Conservation (phyloP, 1,140 invertebrate species). For the Cotesia chilonis region DNA sequence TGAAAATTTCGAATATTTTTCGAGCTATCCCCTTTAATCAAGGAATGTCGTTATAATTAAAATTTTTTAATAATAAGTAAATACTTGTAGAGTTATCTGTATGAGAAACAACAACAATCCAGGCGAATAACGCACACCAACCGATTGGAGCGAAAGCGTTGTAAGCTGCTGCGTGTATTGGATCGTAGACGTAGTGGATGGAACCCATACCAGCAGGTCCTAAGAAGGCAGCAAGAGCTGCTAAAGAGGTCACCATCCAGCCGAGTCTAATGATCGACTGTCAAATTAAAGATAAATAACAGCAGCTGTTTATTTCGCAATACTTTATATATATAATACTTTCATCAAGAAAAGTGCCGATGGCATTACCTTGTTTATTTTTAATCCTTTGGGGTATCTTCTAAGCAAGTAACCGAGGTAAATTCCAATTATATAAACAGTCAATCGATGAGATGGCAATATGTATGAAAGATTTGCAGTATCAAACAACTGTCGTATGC, state of each 20-base stretch:
- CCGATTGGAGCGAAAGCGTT: constrained; percentile 77
- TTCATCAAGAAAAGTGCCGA: constrained; percentile 9
- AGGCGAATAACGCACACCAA: constrained; percentile 75
- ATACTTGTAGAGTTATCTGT: constrained; percentile 67
- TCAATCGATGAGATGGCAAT: constrained; percentile 73
- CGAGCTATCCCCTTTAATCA: too few species aligned
- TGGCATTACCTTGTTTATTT: constrained; percentile 57
- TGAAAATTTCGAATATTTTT: too few species aligned
- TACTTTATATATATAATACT: neutral
- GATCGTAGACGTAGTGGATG: constrained; percentile 73
- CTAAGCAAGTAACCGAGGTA: constrained; percentile 70
- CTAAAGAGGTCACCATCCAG: constrained; percentile 64
- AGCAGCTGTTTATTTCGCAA: neutral
- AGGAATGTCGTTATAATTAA: too few species aligned
- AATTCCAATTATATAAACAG: constrained; percentile 76
- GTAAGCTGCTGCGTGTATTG: constrained; percentile 73
- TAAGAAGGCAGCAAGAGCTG: constrained; percentile 68
- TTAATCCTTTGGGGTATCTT: constrained; percentile 60
- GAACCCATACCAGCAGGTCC: constrained; percentile 73
- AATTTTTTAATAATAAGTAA: neutral
- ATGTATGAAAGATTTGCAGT: constrained; percentile 76
- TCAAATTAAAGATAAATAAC: constrained; percentile 43
- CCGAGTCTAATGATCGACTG: constrained; percentile 68
- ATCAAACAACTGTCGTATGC: constrained; percentile 72
- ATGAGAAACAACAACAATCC: constrained; percentile 72